These are phyloP conservation scores for Pristiophorus japonicus DNA, from an alignment of 2,113 vertebrate genomes.

Conservation along the genomic window DNA sequence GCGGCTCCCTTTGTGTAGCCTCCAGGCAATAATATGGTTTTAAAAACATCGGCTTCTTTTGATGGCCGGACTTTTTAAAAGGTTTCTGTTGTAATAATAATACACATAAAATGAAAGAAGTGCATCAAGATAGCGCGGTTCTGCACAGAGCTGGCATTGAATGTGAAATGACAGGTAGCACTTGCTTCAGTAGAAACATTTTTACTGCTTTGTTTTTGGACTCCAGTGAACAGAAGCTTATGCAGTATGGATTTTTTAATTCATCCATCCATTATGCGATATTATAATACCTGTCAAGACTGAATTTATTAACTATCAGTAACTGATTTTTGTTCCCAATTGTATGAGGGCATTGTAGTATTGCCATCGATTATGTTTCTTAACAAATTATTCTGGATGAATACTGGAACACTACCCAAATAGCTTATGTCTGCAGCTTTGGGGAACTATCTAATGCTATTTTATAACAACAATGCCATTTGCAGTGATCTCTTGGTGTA, in stretches of 20 bases:
- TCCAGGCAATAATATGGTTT: background rate
- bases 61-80: conserved; percentile 15
- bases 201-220: conserved; percentile 3
- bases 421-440: background rate
- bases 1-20: background rate
- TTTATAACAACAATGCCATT: background rate
- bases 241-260: background rate
- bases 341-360: background rate
- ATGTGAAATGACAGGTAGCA: background rate
- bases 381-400: background rate
- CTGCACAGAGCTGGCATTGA: background rate
- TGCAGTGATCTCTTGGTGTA: background rate
- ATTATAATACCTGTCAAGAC: background rate
- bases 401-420: background rate
- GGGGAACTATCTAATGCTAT: background rate
- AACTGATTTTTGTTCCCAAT: background rate
- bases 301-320: background rate
- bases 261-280: background rate
- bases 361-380: background rate
- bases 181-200: background rate
- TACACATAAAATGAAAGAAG: conserved; percentile 21
- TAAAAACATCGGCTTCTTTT: conserved; percentile 27
- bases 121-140: background rate
- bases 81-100: background rate
- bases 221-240: background rate